Evolutionary conservation across 1,140 invertebrate species (phyloP).

Genomic region (Vanessa atalanta): DNA sequence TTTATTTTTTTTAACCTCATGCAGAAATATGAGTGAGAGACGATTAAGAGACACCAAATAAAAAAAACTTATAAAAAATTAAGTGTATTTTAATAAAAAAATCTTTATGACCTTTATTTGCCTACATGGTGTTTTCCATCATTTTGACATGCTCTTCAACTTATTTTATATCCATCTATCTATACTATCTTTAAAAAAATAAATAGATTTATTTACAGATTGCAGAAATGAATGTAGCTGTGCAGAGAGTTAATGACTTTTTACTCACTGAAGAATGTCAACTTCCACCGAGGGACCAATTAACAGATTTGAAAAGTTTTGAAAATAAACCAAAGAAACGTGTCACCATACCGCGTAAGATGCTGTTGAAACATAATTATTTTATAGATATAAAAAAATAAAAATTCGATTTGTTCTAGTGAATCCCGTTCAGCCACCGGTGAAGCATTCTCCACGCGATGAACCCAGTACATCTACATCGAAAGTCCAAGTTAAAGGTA

Average conservation of each 20-base stretch:
- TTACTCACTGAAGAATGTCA: conserved; percentile 67
- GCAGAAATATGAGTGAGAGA: no score
- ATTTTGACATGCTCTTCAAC: no score
- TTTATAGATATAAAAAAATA: background rate
- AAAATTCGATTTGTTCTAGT: conserved; percentile 12
- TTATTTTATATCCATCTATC: no score
- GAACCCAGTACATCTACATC: conserved; percentile 45
- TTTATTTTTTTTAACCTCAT: no score
- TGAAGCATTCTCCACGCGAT: conserved; percentile 29
- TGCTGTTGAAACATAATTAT: background rate
- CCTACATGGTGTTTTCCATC: no score
- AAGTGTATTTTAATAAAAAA: no score
- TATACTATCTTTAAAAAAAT: no score
- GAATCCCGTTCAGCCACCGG: conserved; percentile 33
- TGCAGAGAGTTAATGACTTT: conserved; percentile 70
- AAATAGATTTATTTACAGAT: conserved; percentile 44
- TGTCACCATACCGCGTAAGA: conserved; percentile 61
- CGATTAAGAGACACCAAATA: no score
- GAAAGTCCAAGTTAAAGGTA: conserved; percentile 29
- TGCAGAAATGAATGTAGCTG: conserved; percentile 71
- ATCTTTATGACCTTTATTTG: no score
- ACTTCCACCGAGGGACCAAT: conserved; percentile 42
- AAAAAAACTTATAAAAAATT: no score
- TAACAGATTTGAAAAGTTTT: conserved; percentile 22
- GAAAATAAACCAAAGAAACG: conserved; percentile 54